Evolutionary conservation across 2,888 invertebrate species (phyloP).

Genomic region (Teinopalpus imperialis): DNA sequence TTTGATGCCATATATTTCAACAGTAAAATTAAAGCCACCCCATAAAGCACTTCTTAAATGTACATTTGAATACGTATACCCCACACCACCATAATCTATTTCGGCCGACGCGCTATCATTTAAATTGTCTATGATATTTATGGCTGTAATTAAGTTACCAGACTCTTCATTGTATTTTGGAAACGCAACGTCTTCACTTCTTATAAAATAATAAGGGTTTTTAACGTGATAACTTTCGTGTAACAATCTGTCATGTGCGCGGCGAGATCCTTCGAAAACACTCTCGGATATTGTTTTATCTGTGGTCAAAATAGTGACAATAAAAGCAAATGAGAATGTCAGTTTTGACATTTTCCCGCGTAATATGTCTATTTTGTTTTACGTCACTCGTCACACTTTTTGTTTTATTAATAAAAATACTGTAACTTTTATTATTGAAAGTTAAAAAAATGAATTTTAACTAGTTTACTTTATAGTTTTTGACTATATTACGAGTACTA

Average conservation of each 20-base stretch:
- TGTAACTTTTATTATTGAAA: too few species aligned
- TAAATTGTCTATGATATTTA: slow-evolving; percentile 36
- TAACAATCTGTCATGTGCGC: slow-evolving; percentile 33
- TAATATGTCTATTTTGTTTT: too few species aligned
- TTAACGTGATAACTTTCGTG: slow-evolving; percentile 40
- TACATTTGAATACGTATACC: slow-evolving; percentile 41
- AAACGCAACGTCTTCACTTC: slow-evolving; percentile 40
- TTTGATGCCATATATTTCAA: slow-evolving; percentile 44
- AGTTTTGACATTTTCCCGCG: not conserved
- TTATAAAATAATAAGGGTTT: slow-evolving; percentile 35
- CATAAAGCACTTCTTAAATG: slow-evolving; percentile 44
- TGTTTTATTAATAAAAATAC: too few species aligned
- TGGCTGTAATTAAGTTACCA: slow-evolving; percentile 39
- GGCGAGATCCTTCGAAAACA: slow-evolving; percentile 35
- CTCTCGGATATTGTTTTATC: slow-evolving; percentile 29
- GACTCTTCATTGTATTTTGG: slow-evolving; percentile 42
- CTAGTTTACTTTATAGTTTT: too few species aligned
- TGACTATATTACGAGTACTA: too few species aligned
- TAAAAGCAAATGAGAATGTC: not conserved
- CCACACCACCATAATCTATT: slow-evolving; percentile 46
- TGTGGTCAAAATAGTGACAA: slow-evolving; percentile 19
- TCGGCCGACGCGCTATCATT: slow-evolving; percentile 38
- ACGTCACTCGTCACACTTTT: not conserved
- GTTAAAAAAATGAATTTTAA: too few species aligned
- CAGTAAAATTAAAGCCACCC: slow-evolving; percentile 45